Percentiles rank a stretch among this genome's conserved stretches.
phyloP scores from a whole-genome alignment of 2,888 invertebrate species.

The Sesia apiformis region DNA sequence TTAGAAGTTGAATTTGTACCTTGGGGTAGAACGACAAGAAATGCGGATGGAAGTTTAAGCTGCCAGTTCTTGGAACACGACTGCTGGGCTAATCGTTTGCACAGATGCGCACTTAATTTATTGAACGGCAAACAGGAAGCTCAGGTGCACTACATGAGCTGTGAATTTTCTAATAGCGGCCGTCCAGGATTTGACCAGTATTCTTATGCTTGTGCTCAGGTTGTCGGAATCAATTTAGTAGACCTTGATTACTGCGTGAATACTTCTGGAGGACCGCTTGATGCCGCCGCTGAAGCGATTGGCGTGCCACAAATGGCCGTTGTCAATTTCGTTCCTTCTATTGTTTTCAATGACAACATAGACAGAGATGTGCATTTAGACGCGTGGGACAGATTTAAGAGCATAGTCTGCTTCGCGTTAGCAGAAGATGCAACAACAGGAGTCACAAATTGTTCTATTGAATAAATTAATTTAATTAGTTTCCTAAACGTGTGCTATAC shows the following conservation, averaged over 20 bases:
- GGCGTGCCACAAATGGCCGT: constrained; percentile 26
- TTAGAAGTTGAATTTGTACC: constrained; percentile 54
- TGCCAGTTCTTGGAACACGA: constrained; percentile 46
- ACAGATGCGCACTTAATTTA: constrained; percentile 46
- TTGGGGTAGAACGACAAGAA: constrained; percentile 49
- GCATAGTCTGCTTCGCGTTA: constrained; percentile 43
- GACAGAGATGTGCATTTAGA: constrained; percentile 20
- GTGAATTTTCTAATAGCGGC: constrained; percentile 39
- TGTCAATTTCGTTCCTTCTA: constrained; percentile 43
- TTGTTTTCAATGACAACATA: constrained; percentile 39
- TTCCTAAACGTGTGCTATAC: not conserved
- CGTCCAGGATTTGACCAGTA: constrained; percentile 26
- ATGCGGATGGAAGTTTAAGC: constrained; percentile 22
- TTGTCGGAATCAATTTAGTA: constrained; percentile 33
- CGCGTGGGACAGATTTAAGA: constrained; percentile 24
- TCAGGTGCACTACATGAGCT: constrained; percentile 48
- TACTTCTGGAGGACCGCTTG: constrained; percentile 33
- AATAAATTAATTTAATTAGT: not conserved
- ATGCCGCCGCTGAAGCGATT: constrained; percentile 29
- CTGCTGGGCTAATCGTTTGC: constrained; percentile 58
- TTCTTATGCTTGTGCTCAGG: constrained; percentile 39
- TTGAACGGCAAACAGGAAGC: constrained; percentile 36
- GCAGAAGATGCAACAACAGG: constrained; percentile 36
- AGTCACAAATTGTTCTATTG: constrained; percentile 27
- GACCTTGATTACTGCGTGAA: constrained; percentile 42